phyloP scores from a whole-genome alignment of 2,888 invertebrate species.

The Drosophila seclusa region DNA sequence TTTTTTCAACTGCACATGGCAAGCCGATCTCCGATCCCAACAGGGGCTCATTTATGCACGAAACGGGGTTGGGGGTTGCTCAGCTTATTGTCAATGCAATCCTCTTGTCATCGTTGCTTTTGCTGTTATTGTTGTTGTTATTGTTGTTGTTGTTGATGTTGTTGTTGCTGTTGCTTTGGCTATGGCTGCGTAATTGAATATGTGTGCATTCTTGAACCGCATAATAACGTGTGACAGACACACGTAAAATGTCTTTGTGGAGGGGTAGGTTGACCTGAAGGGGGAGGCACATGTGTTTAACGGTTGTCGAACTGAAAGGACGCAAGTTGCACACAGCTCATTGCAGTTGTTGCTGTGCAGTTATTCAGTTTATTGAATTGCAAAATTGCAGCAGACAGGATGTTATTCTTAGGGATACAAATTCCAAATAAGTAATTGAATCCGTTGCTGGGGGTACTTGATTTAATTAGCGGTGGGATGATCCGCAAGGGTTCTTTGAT shows the following conservation, averaged over 20 bases:
- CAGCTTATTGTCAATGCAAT: constrained; percentile 68
- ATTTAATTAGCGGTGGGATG: background rate
- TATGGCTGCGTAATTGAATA: constrained; percentile 72
- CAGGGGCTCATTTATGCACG: constrained; percentile 68
- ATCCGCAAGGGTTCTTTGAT: background rate
- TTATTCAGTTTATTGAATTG: constrained; percentile 7
- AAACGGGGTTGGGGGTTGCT: constrained; percentile 73
- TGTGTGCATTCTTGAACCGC: constrained; percentile 71
- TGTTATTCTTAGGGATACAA: constrained; percentile 4
- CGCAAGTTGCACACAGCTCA: constrained; percentile 17
- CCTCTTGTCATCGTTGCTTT: constrained; percentile 48
- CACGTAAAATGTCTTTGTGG: constrained; percentile 47
- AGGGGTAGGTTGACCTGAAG: background rate
- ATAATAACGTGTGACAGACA: constrained; percentile 66
- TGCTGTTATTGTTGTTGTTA: background rate
- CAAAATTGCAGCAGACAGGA: constrained; percentile 12
- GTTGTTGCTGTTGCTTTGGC: constrained; percentile 21
- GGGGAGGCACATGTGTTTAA: constrained; percentile 42
- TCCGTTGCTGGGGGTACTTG: no score
- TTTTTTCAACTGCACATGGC: constrained; percentile 84
- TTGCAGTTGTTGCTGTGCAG: constrained; percentile 10
- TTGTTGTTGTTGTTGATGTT: constrained; percentile 9
- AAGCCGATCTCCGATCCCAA: constrained; percentile 41
- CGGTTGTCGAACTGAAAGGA: constrained; percentile 13
- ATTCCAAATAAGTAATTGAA: background rate